phyloP scores from a whole-genome alignment of 1,140 invertebrate species.

The Drosophila melanica region DNA sequence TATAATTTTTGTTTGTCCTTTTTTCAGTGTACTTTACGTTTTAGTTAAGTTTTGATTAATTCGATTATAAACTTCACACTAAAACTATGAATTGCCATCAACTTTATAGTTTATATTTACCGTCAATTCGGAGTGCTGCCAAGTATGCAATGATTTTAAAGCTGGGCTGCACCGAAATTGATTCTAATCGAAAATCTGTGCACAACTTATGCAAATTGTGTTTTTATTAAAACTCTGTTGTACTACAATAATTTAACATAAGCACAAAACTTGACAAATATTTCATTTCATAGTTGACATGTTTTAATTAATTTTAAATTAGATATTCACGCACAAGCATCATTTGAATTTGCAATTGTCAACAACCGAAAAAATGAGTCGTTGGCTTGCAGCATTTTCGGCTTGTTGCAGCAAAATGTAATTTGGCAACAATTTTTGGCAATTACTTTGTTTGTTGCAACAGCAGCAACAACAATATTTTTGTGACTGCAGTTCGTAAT shows the following conservation, averaged over 20 bases:
- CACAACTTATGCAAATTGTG: not conserved
- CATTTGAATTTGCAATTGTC: conserved; percentile 38
- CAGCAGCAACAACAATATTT: not conserved
- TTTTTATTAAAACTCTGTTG: not conserved
- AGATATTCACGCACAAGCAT: conserved; percentile 1
- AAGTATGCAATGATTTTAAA: not conserved
- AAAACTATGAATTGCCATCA: too few species aligned
- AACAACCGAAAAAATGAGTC: conserved; percentile 3
- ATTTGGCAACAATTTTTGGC: conserved; percentile 7
- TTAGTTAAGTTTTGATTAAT: too few species aligned
- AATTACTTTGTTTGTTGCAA: conserved; percentile 6
- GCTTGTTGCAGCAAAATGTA: conserved; percentile 3
- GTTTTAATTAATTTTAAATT: conserved; percentile 26
- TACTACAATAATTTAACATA: not conserved
- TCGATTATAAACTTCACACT: too few species aligned
- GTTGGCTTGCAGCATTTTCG: conserved; percentile 7
- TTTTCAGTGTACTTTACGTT: too few species aligned
- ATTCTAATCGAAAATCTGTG: not conserved
- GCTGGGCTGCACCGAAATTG: too few species aligned
- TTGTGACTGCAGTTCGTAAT: not conserved
- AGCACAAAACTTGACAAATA: not conserved
- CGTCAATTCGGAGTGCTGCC: not conserved
- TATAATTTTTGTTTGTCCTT: too few species aligned
- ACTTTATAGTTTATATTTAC: too few species aligned
- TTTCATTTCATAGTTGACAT: conserved; percentile 3